These are phyloP conservation scores for Euphonia xanthogaster DNA, from an alignment of 2,797 vertebrate species.

Conservation along the genomic window DNA sequence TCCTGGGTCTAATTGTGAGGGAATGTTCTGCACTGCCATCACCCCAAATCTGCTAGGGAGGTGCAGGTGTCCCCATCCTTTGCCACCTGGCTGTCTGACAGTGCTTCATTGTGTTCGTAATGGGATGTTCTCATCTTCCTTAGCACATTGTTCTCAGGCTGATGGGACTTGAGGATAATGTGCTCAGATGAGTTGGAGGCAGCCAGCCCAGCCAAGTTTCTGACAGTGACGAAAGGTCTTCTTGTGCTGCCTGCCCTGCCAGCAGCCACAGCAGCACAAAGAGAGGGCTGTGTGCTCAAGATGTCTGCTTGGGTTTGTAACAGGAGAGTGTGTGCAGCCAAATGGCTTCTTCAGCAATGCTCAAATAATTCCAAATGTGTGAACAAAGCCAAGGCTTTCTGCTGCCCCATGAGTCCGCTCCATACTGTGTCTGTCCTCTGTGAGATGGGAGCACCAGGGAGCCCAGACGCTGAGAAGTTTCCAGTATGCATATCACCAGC, in stretches of 20 bases:
- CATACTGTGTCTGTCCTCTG: background rate
- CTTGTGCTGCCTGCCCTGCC: background rate
- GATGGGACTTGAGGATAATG: background rate
- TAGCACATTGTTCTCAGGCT: background rate
- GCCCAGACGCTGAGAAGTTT: background rate
- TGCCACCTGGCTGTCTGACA: slow-evolving; percentile 10
- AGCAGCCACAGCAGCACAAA: slow-evolving; percentile 27
- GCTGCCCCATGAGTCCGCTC: background rate
- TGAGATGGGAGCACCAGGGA: background rate
- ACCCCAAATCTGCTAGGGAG: background rate
- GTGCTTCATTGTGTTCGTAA: fast-evolving
- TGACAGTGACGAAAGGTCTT: background rate
- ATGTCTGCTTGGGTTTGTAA: background rate
- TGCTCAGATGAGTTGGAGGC: background rate
- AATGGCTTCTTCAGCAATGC: background rate
- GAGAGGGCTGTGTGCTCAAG: background rate
- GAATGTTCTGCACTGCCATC: background rate
- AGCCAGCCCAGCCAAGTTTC: slow-evolving; percentile 1
- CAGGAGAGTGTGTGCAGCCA: background rate
- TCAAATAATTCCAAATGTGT: background rate
- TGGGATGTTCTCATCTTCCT: slow-evolving; percentile 18
- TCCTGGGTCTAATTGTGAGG: background rate
- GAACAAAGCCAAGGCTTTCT: background rate
- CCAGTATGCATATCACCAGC: fast-evolving
- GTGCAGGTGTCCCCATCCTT: background rate